These are phyloP conservation scores for Sorex maritimensis DNA, from an alignment of 2,797 vertebrate genomes.

Conservation along the genomic window DNA sequence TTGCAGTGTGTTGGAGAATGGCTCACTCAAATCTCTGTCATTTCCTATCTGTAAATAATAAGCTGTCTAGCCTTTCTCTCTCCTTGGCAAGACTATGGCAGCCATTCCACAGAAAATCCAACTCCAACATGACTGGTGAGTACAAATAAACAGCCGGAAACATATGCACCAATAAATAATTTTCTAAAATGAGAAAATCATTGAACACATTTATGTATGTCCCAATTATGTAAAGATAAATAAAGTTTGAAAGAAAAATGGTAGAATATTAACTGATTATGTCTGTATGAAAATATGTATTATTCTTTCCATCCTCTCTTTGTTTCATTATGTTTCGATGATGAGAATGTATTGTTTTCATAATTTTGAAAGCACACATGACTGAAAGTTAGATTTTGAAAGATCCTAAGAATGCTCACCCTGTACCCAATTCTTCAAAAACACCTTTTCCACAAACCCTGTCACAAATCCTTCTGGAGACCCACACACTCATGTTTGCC, in stretches of 20 bases:
- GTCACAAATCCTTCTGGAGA: conserved; percentile 68
- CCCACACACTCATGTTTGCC: conserved; percentile 56
- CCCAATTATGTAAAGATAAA: conserved; percentile 29
- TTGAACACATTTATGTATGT: conserved; percentile 1
- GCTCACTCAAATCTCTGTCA: not conserved
- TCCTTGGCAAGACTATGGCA: not conserved
- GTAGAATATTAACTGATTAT: not conserved
- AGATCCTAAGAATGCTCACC: conserved; percentile 1
- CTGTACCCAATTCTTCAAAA: conserved; percentile 57
- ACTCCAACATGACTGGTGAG: not conserved
- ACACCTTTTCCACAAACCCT: conserved; percentile 67
- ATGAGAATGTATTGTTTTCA: conserved; percentile 4
- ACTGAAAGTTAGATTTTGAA: conserved; percentile 48
- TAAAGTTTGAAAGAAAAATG: conserved; percentile 45
- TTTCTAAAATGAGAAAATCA: conserved; percentile 33
- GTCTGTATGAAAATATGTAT: conserved; percentile 3
- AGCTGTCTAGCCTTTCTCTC: not conserved
- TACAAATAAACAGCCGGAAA: conserved; percentile 41
- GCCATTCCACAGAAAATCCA: not conserved
- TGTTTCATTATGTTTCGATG: conserved; percentile 30
- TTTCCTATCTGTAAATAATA: not conserved
- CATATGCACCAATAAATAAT: not conserved
- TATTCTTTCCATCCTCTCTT: not conserved
- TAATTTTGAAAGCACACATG: not conserved
- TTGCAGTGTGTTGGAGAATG: not conserved